Conservation (phyloP, 2,113 vertebrate genomes). For the Xyliphius kryptos region DNA sequence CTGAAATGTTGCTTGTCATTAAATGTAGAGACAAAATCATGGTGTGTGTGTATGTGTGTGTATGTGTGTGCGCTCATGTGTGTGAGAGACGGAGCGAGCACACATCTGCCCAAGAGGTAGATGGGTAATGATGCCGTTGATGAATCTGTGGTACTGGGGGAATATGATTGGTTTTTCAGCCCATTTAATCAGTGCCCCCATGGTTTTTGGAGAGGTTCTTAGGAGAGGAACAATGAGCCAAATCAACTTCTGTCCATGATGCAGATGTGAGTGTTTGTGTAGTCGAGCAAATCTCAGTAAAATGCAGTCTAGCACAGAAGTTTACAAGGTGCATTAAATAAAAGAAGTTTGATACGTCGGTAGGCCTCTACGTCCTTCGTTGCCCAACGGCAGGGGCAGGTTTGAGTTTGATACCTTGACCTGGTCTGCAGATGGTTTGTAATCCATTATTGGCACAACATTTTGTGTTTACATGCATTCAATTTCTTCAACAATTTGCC, state of each 20-base stretch:
- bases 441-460: no score
- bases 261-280: background rate
- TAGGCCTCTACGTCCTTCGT: background rate
- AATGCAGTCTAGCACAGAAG: background rate
- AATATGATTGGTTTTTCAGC: conserved; percentile 21
- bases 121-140: conserved; percentile 26
- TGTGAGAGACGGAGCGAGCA: conserved; percentile 9
- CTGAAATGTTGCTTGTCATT: background rate
- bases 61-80: conserved; percentile 34
- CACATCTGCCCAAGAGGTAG: conserved; percentile 30
- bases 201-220: background rate
- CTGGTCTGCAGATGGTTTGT: no score
- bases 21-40: conserved; percentile 5
- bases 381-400: no score
- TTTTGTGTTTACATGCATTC: no score
- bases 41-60: conserved; percentile 10
- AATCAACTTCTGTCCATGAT: conserved; percentile 8
- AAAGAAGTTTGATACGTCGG: background rate
- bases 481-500: no score
- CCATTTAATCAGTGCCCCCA: conserved; percentile 14
- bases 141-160: background rate
- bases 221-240: conserved; percentile 5
- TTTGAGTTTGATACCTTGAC: no score
- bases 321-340: background rate
- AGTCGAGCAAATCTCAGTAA: background rate